These are phyloP conservation scores for Aspiorhynchus laticeps DNA, from an alignment of 2,113 vertebrate genomes.

Conservation along the genomic window DNA sequence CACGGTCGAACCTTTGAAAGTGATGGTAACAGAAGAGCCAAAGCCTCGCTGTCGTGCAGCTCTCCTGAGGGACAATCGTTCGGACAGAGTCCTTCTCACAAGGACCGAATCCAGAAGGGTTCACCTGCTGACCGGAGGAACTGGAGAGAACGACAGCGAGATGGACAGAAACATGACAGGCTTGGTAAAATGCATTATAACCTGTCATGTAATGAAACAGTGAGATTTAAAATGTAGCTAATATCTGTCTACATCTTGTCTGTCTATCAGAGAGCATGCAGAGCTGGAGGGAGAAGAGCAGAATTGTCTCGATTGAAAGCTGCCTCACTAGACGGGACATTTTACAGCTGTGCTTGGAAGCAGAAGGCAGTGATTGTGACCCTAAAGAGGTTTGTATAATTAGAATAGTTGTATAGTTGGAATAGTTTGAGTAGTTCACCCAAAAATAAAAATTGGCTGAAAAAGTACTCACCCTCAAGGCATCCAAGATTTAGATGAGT, in stretches of 20 bases:
- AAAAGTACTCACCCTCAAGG: neutral
- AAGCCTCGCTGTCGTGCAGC: neutral
- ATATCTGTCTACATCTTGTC: neutral
- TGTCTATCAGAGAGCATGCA: neutral
- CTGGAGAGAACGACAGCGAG: slow-evolving; percentile 19
- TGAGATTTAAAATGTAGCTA: neutral
- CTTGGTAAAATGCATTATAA: neutral
- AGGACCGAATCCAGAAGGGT: neutral
- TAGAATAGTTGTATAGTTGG: too few species aligned
- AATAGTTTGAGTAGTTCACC: neutral
- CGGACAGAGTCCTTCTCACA: slow-evolving; percentile 5
- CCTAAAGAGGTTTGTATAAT: slow-evolving; percentile 8
- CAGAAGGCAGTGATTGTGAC: neutral
- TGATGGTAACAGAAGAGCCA: neutral
- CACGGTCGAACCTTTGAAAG: neutral
- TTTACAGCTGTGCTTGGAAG: slow-evolving; percentile 20
- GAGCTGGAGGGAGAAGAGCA: slow-evolving; percentile 11
- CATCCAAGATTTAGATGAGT: too few species aligned
- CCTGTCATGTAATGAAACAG: neutral
- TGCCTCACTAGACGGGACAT: slow-evolving; percentile 7
- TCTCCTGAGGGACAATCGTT: neutral
- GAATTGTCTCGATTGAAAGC: slow-evolving; percentile 4
- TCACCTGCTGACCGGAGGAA: slow-evolving; percentile 1
- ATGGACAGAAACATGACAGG: slow-evolving; percentile 11
- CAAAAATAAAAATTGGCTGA: neutral